phyloP scores from a whole-genome alignment of 2,113 vertebrate genomes.

The Daubentonia madagascariensis region DNA sequence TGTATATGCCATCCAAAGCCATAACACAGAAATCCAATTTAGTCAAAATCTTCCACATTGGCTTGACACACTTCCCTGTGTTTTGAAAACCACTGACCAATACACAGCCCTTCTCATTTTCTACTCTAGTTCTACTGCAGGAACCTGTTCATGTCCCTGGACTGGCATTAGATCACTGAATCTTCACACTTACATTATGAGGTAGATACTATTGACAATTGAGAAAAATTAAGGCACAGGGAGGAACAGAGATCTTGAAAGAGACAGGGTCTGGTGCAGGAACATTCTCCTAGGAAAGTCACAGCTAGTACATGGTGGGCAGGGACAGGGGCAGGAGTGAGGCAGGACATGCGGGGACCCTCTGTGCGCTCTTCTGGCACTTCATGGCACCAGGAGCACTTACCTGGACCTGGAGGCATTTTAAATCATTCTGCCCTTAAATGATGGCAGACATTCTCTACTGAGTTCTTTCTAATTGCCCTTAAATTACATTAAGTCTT shows the following conservation, averaged over 20 bases:
- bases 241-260: background rate
- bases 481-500: background rate
- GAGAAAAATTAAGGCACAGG: background rate
- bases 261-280: background rate
- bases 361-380: background rate
- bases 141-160: background rate
- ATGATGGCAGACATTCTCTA: background rate
- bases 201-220: background rate
- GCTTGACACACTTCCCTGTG: background rate
- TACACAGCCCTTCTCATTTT: background rate
- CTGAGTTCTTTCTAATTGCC: background rate
- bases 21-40: background rate
- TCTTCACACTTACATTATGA: background rate
- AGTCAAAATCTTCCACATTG: background rate
- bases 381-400: background rate
- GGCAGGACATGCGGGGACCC: background rate
- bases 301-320: too few species aligned
- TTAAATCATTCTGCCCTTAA: background rate
- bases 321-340: background rate
- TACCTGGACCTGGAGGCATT: background rate
- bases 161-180: background rate
- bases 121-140: background rate
- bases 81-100: background rate
- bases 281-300: too few species aligned
- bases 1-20: background rate